Evolutionary conservation across 2,888 invertebrate genomes (phyloP).

Genomic region (Philonicus albiceps): DNA sequence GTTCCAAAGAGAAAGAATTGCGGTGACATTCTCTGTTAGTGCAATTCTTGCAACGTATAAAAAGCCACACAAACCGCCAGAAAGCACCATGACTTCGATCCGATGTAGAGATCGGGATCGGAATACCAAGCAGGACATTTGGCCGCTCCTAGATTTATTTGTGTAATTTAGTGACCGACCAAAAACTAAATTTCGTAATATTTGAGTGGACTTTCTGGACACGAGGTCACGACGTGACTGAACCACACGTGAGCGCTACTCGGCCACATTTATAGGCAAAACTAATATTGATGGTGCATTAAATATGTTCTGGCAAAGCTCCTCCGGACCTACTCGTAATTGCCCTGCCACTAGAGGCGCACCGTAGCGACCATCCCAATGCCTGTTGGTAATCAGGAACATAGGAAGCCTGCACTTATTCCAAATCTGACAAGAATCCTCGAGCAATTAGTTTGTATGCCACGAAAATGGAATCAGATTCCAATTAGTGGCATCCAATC

Average conservation of each 20-base stretch:
- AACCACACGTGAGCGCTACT: neutral
- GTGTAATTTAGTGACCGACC: conserved; percentile 34
- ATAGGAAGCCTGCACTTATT: neutral
- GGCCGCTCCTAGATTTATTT: conserved; percentile 37
- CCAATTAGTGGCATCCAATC: conserved; percentile 43
- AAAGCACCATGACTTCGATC: conserved; percentile 17
- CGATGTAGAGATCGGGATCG: conserved; percentile 11
- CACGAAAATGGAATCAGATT: conserved; percentile 43
- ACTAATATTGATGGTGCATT: neutral
- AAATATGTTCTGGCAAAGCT: neutral
- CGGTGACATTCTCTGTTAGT: neutral
- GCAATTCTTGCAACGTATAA: conserved; percentile 32
- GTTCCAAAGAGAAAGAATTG: neutral
- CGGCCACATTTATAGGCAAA: neutral
- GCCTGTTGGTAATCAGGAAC: neutral
- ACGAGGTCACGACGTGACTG: conserved; percentile 12
- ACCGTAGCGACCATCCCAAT: neutral
- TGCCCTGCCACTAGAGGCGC: neutral
- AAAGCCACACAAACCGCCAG: neutral
- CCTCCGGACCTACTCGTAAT: neutral
- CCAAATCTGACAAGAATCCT: conserved; percentile 17
- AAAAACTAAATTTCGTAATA: conserved; percentile 34
- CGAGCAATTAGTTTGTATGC: conserved; percentile 41
- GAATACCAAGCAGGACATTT: conserved; percentile 40
- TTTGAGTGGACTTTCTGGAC: neutral